Percentiles rank a stretch among this genome's conserved stretches.
Conservation (phyloP, 1,140 invertebrate genomes). For the Oreohelix idahoensis region DNA sequence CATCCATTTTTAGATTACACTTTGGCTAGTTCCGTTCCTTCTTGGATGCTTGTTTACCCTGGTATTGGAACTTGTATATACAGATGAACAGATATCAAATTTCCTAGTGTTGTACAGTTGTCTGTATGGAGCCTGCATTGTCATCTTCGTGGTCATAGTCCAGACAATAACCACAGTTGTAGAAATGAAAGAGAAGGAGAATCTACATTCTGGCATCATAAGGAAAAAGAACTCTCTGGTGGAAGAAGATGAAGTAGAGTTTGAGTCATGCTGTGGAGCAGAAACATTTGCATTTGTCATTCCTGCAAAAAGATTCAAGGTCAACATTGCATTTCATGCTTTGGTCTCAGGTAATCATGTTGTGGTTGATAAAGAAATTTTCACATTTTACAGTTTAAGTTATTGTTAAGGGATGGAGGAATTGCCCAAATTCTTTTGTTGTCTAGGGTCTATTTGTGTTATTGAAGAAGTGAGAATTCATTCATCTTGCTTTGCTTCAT, state of each 20-base stretch:
- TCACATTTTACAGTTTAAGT: no score
- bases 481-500: no score
- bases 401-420: no score
- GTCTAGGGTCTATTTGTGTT: no score
- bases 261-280: conserved; percentile 67
- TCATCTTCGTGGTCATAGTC: conserved; percentile 59
- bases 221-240: conserved; percentile 60
- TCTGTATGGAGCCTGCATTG: conserved; percentile 63
- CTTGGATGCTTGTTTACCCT: conserved; percentile 67
- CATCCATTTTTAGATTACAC: conserved; percentile 41
- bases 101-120: conserved; percentile 56
- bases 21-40: conserved; percentile 67
- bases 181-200: conserved; percentile 51
- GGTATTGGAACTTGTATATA: conserved; percentile 59
- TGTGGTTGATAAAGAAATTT: not conserved
- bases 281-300: conserved; percentile 69
- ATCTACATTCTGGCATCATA: conserved; percentile 43
- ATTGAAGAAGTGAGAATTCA: no score
- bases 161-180: conserved; percentile 63
- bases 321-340: conserved; percentile 69
- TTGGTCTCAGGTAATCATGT: conserved; percentile 60
- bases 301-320: conserved; percentile 66
- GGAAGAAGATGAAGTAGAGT: conserved; percentile 70
- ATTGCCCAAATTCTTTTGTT: no score
- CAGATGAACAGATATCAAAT: conserved; percentile 49